These are phyloP conservation scores for Notarius lentiginosus DNA, from an alignment of 2,113 vertebrate species.

Conservation along the genomic window DNA sequence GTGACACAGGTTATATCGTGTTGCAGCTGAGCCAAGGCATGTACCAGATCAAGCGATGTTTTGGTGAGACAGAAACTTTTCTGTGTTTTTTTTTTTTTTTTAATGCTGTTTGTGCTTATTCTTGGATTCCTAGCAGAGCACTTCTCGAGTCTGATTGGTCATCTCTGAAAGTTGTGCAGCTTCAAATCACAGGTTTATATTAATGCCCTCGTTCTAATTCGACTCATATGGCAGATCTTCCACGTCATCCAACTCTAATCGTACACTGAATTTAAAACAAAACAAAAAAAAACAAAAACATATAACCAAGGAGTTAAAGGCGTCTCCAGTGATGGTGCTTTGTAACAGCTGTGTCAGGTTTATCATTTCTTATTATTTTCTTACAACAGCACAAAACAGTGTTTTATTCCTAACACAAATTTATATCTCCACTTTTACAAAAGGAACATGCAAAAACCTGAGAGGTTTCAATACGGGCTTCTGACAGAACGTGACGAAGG, in stretches of 20 bases:
- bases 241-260: not conserved
- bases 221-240: not conserved
- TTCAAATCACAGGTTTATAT: not conserved
- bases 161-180: not conserved
- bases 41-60: slow-evolving; percentile 21
- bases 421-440: not conserved
- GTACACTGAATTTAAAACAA: not conserved
- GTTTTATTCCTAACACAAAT: not conserved
- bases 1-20: slow-evolving; percentile 37
- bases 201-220: not conserved
- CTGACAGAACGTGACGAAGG: slow-evolving; percentile 31
- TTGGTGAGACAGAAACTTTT: slow-evolving; percentile 51
- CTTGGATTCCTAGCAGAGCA: not conserved
- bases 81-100: not conserved
- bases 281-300: too few species aligned
- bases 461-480: slow-evolving; percentile 31
- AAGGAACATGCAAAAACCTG: slow-evolving; percentile 20
- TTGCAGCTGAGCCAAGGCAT: slow-evolving; percentile 30
- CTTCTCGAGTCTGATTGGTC: not conserved
- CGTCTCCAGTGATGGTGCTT: not conserved
- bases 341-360: not conserved
- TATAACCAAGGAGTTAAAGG: not conserved
- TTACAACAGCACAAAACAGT: not conserved
- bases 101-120: not conserved
- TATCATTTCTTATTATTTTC: not conserved